Conservation (phyloP, 1,140 invertebrate species). For the Cataglyphis hispanica region DNA sequence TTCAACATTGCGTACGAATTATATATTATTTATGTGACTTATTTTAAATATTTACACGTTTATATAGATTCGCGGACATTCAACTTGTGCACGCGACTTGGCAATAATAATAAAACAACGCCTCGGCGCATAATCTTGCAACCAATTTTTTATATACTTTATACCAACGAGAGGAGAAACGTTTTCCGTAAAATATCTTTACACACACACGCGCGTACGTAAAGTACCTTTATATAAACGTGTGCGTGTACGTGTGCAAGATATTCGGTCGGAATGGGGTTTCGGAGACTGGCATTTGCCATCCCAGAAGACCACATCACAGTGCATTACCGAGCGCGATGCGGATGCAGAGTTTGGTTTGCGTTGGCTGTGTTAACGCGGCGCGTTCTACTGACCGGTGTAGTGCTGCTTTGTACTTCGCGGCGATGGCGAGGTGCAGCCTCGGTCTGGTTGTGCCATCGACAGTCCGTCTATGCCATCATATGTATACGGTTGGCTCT, state of each 20-base stretch:
- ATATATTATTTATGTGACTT: neutral
- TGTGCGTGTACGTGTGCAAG: slow-evolving; percentile 64
- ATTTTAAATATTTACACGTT: slow-evolving; percentile 6
- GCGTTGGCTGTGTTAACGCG: slow-evolving; percentile 7
- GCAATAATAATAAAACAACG: neutral
- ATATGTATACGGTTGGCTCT: slow-evolving; percentile 3
- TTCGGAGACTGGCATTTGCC: neutral
- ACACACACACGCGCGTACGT: too few species aligned
- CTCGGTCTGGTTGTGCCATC: slow-evolving; percentile 29
- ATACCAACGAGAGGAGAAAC: slow-evolving; percentile 21
- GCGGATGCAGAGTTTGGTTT: slow-evolving; percentile 57
- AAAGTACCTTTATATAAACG: neutral
- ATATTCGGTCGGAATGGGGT: slow-evolving; percentile 61
- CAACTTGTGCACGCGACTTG: slow-evolving; percentile 10
- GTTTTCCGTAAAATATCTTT: neutral
- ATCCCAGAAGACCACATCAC: slow-evolving; percentile 74
- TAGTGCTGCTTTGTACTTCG: slow-evolving; percentile 34
- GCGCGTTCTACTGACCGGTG: slow-evolving; percentile 28
- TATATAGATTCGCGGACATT: slow-evolving; percentile 2
- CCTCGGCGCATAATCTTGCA: slow-evolving; percentile 15
- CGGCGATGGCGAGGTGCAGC: slow-evolving; percentile 19
- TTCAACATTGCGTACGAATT: neutral
- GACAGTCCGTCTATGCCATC: neutral
- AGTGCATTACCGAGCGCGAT: slow-evolving; percentile 69
- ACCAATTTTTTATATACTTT: slow-evolving; percentile 62